Evolutionary conservation across 2,888 invertebrate genomes (phyloP).

Genomic region (Acleris sparsana): DNA sequence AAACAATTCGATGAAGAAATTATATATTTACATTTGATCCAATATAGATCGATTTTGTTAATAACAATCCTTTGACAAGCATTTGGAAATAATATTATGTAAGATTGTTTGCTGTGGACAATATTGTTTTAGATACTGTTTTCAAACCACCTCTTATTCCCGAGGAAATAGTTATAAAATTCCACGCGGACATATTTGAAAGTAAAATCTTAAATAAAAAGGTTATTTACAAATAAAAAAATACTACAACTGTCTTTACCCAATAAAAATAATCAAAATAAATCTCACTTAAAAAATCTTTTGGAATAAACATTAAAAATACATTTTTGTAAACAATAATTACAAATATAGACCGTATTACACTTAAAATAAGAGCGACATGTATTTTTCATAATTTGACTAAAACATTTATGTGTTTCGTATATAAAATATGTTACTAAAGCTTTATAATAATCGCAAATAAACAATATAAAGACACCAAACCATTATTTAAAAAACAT

Average conservation of each 20-base stretch:
- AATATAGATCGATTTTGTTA: neutral
- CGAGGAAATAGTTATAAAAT: too few relatives aligned
- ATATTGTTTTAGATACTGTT: too few relatives aligned
- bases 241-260: neutral
- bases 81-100: neutral
- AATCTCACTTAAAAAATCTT: conserved; percentile 8
- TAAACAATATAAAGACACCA: too few relatives aligned
- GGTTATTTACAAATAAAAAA: neutral
- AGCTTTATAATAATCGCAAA: too few relatives aligned
- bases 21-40: conserved; percentile 18
- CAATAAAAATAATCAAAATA: conserved; percentile 11
- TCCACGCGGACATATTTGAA: too few relatives aligned
- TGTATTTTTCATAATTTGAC: conserved; percentile 1
- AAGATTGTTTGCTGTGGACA: neutral
- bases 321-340: conserved; percentile 5
- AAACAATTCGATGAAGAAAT: conserved; percentile 13
- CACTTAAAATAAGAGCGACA: conserved; percentile 7
- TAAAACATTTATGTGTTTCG: conserved; percentile 5
- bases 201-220: neutral
- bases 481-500: too few relatives aligned
- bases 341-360: conserved; percentile 3
- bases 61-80: neutral
- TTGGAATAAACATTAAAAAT: conserved; percentile 18
- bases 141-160: too few relatives aligned
- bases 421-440: too few relatives aligned